Conservation (phyloP, 2,888 invertebrate species). For the Chaetogeoica ovagalla region DNA sequence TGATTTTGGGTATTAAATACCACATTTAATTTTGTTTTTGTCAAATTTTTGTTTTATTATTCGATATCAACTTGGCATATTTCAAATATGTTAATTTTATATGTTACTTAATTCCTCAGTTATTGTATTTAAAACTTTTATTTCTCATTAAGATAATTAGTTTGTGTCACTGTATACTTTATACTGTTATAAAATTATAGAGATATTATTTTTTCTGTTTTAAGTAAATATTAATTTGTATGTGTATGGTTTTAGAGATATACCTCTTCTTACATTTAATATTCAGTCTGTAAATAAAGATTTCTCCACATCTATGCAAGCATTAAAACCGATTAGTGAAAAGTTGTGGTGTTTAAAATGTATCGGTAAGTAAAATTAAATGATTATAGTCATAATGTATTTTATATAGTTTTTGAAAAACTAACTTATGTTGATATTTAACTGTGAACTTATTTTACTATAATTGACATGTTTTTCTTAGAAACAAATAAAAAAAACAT, state of each 20-base stretch:
- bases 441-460: too few species aligned
- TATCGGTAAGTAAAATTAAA: constrained; percentile 19
- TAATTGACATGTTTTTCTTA: background rate
- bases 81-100: too few species aligned
- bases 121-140: too few species aligned
- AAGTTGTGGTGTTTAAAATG: constrained; percentile 42
- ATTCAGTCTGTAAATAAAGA: constrained; percentile 28
- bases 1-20: too few species aligned
- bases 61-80: too few species aligned
- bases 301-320: background rate
- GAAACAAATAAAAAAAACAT: constrained; percentile 2
- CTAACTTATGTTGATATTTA: background rate
- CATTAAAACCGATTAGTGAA: constrained; percentile 19
- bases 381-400: too few species aligned
- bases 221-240: background rate
- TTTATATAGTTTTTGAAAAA: too few species aligned
- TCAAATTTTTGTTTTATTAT: too few species aligned
- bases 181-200: background rate
- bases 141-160: background rate
- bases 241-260: constrained; percentile 15
- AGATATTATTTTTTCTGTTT: background rate
- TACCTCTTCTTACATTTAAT: constrained; percentile 13
- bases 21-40: too few species aligned
- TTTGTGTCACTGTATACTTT: background rate
- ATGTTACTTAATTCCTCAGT: too few species aligned